Conservation (phyloP, 2,888 invertebrate genomes). For the Sipunculus nudus region DNA sequence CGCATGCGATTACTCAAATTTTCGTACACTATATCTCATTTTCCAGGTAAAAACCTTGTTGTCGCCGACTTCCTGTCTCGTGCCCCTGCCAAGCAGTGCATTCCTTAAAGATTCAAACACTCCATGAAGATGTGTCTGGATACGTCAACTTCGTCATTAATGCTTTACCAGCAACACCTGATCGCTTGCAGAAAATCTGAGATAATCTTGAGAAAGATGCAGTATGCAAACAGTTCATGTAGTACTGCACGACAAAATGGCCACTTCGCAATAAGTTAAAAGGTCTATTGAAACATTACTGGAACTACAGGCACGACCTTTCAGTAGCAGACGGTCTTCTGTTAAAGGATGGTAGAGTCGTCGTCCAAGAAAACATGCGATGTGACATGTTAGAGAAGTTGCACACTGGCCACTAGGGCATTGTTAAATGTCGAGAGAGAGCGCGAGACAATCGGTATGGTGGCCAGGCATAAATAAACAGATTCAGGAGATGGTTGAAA, state of each 20-base stretch:
- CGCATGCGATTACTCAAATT: constrained; percentile 52
- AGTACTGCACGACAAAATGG: constrained; percentile 1
- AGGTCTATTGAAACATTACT: background rate
- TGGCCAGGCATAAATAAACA: constrained; percentile 14
- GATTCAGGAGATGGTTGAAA: constrained; percentile 1
- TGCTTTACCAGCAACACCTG: constrained; percentile 25
- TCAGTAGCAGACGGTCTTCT: constrained; percentile 3
- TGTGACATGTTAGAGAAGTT: too few species aligned
- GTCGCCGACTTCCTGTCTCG: constrained; percentile 51
- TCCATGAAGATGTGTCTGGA: constrained; percentile 20
- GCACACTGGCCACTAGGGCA: constrained; percentile 15
- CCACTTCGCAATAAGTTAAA: constrained; percentile 27
- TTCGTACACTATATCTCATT: constrained; percentile 46
- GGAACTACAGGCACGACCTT: background rate
- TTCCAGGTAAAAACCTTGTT: constrained; percentile 52
- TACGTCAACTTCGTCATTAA: constrained; percentile 22
- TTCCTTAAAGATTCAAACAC: constrained; percentile 4
- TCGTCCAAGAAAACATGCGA: background rate
- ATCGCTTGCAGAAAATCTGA: constrained; percentile 26
- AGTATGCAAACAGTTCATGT: background rate
- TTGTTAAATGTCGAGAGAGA: constrained; percentile 11
- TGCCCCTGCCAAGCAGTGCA: constrained; percentile 13
- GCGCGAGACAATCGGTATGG: constrained; percentile 16
- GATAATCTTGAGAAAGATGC: too few species aligned
- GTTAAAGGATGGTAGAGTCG: constrained; percentile 2